Base-by-base conservation (phyloP, 2,797 vertebrate genomes). In the Typhlichthys eigenmanni region DNA sequence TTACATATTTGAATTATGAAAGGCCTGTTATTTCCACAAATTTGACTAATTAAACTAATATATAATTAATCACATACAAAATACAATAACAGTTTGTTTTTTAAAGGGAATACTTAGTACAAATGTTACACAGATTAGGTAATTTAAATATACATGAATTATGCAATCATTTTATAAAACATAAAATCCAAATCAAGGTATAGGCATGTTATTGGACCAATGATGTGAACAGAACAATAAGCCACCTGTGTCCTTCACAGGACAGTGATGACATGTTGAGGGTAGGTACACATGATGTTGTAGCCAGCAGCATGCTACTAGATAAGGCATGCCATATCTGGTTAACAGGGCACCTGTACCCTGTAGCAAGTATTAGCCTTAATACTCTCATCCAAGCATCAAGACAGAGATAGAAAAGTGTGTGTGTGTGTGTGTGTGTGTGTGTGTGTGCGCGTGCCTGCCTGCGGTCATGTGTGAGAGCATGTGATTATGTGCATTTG, bases 221-320 rank as follows among this genome's bases (percentile, higher is more conserved):
- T 11, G 51, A 53, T 16, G 38, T 32, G 49, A 52, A 43, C 43
- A 81, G 81, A 91, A 90, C 86, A 91, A 91, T 91, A 87, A 84
- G 82, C 76, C 87, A 88, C 86, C 87, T 91, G 87, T 88, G 85
- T 76, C 86, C 74, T 73, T 88, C 81, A 85, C 74, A 82, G 87
- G 84, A 77, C 77, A 78, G 80, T 78, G 87, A 86, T 87, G 88
- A 90, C 88, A 90, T 90, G 86, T 88, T 71, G 78, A 84, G 71
- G 75, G 80, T 72, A 65, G 67, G 74, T 78, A 74, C 80, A 75
- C 71, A 59, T 80, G 73, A 76, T 72, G 76, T 64, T 71, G 60
- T 50, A 46, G 66, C 52, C 64, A 55, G 75, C 45, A 43, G 69
- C 58, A 58, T 68, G 73, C 56, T 47, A 72, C 58, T 58, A 82